A percentile compares a stretch with the other conserved stretches of the same genome.
Evolutionary conservation across 2,888 invertebrate genomes (phyloP).

Genomic region (Antitype chi): DNA sequence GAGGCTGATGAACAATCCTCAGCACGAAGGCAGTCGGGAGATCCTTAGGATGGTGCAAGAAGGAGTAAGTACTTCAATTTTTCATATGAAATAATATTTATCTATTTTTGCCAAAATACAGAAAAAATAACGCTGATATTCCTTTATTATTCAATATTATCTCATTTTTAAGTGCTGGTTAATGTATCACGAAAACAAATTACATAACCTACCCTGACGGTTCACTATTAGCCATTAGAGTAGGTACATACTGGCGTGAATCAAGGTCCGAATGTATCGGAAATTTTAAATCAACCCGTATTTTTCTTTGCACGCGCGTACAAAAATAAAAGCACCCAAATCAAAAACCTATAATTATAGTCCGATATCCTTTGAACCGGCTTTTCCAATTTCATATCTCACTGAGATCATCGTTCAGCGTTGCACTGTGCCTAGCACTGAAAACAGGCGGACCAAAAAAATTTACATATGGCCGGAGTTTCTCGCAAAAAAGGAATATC

Average conservation of each 20-base stretch:
- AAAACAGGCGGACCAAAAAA: constrained; percentile 44
- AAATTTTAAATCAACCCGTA: not conserved
- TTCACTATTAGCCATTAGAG: not conserved
- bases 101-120: too few relatives aligned
- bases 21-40: constrained; percentile 92
- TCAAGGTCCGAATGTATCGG: not conserved
- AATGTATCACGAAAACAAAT: not conserved
- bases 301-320: constrained; percentile 1
- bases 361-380: constrained; percentile 40
- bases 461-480: constrained; percentile 34
- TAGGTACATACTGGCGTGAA: not conserved
- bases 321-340: constrained; percentile 11
- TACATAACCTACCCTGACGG: not conserved
- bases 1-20: constrained; percentile 94
- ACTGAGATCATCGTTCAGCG: constrained; percentile 25
- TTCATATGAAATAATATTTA: not conserved
- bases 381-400: constrained; percentile 55
- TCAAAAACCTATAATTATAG: constrained; percentile 38
- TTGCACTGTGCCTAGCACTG: constrained; percentile 4
- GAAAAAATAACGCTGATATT: too few relatives aligned
- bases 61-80: constrained; percentile 91
- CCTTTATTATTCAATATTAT: too few relatives aligned
- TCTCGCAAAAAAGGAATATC: constrained; percentile 48
- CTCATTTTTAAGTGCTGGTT: not conserved
- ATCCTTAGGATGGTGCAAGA: constrained; percentile 96